Base-by-base conservation (phyloP, 1,140 invertebrate genomes). In the Leptopilina clavipes region DNA sequence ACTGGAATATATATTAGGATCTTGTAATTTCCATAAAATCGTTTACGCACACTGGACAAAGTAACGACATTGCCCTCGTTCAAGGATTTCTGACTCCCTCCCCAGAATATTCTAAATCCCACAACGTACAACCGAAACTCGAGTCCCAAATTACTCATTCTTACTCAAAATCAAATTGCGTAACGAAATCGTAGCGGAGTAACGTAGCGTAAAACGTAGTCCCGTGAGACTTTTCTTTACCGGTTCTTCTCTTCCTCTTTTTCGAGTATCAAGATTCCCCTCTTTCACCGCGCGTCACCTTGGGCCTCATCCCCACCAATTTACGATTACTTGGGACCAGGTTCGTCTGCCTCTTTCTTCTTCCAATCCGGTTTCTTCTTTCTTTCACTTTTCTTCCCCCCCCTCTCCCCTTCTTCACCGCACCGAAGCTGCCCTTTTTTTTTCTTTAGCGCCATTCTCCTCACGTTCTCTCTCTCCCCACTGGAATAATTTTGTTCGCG, bases 201-300 rank as follows among this genome's bases (percentile, higher is more conserved):
- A 82, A 76, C 86, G 85, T 88, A 86, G 84, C 86, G 84, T 89
- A 86, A 87, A 88, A 86, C 81, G 76, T 84, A 80, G 43, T 40
- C 25, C 25, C 81, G 76, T 79, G 79, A 80, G 79, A 81, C 77
- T 75, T 76, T 72, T 76, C 71, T 71, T 54, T 73, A 71, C 81
- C 70, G 72, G 71, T 74, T 74, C n/a, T n/a, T n/a, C n/a, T 31
- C 78, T 65, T 70, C 37, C 76, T 52, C 65, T 48, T 25, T 54
- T 76, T 56, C 52, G 31, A 52, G 12, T 74, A 65, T 59, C 59
- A 43, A 59, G n/a, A 75, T 71, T 70, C 79, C 73, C 76, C 79
- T 79, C 10, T 22, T 10, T 70, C 78, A 76, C 54, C 76, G 25
- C 65, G 70, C 70, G 72, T 6, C 65, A 0, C 43, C 22, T 22